Evolutionary conservation across 1,140 invertebrate genomes (phyloP), one percentile per base, ranked within the genome.

Genomic region (Forficula auricularia): DNA sequence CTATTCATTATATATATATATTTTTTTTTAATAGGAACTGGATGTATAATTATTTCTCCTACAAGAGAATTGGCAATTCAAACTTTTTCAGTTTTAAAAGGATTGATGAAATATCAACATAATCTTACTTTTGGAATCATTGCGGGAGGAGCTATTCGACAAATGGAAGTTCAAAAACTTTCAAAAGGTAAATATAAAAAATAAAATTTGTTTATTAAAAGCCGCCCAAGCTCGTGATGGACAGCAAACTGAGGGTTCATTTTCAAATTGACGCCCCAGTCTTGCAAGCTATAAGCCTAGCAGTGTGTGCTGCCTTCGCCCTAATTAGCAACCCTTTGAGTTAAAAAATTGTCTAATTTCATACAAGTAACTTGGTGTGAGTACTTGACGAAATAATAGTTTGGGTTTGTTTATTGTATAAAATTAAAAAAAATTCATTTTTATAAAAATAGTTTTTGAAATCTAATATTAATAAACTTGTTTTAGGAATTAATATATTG

Each of bases 51-150:
- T 38, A 84, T 99, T 45, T 97, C 91, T 2, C 95, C 95, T 2
- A 98, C 95, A 13, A 65, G 95, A 55, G 95, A 99, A 64, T 70
- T 98, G 50, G 83, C 90, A 3, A 96, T 98, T 87, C 95, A 99
- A 64, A 98, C 89, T 0, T 98, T 92, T 72, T 90, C 89, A 40
- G 91, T 98, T 0, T 59, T 98, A 2, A 88, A 91, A 61, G 91
- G 98, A 63, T 62, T 99, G 3, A 83, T 96, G 78, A 79, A 82
- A 54, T 77, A 83, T 62, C n/a, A n/a, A n/a, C 81, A 85, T 62
- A 70, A 76, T 61, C 79, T 83, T 48, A 87, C 83, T 3, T 85
- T 82, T 62, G 82, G 82, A 13, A 61, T 87, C 27, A 69, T 98
- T 12, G 98, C 98, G 81, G 96, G 96, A 37, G 96, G 96, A 39